Evolutionary conservation across 1,140 invertebrate genomes (phyloP).

Genomic region (Drosophila takahashii): DNA sequence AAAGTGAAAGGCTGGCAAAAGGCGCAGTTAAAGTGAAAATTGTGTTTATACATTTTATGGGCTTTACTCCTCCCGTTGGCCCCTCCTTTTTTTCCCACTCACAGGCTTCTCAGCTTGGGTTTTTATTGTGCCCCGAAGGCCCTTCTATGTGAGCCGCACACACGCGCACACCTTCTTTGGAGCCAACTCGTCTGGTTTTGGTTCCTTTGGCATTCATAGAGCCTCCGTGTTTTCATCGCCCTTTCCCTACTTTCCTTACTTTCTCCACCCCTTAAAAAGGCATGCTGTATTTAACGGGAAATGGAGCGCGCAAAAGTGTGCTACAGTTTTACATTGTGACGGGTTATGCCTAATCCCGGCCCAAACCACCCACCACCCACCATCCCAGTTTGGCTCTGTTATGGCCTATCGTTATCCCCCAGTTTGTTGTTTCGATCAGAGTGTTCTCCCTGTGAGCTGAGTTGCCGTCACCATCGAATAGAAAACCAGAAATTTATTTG

Average conservation of each 20-base stretch:
- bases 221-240: not conserved
- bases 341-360: conserved; percentile 27
- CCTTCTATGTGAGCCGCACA: conserved; percentile 14
- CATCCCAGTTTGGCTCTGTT: not conserved
- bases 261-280: not conserved
- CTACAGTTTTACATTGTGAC: conserved; percentile 44
- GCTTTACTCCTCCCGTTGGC: not conserved
- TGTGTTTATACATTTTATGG: conserved; percentile 68
- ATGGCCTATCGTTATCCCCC: not conserved
- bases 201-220: conserved; percentile 4
- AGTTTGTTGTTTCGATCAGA: not conserved
- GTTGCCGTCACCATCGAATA: not conserved
- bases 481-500: not conserved
- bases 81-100: not conserved
- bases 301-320: conserved; percentile 49
- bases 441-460: not conserved
- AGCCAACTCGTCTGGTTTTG: not conserved
- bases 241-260: not conserved
- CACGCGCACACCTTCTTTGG: not conserved
- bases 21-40: conserved; percentile 60
- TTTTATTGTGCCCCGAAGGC: conserved; percentile 56
- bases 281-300: conserved; percentile 37
- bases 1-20: conserved; percentile 51
- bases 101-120: not conserved
- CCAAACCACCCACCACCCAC: too few relatives aligned